These are phyloP conservation scores for Triplophysa dalaica DNA, from an alignment of 2,113 vertebrate genomes.

Conservation along the genomic window DNA sequence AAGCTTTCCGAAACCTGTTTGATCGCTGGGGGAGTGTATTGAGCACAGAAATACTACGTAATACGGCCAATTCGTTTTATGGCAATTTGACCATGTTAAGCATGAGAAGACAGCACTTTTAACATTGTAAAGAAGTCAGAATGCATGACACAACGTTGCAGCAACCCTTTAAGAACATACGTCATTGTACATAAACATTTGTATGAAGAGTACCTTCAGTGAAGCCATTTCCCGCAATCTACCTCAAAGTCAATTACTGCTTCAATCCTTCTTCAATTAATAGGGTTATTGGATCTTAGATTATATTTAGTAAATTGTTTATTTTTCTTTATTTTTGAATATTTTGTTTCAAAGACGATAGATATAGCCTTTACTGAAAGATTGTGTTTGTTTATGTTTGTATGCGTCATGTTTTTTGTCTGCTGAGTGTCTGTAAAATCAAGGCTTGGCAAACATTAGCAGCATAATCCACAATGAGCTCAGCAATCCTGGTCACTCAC, in stretches of 20 bases:
- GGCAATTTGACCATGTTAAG: too few species aligned
- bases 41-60: too few species aligned
- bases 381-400: constrained; percentile 28
- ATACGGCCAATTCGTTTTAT: too few species aligned
- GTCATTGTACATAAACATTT: background rate
- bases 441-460: constrained; percentile 38
- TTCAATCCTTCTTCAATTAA: constrained; percentile 40
- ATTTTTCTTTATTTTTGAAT: background rate
- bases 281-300: constrained; percentile 30
- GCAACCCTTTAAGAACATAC: too few species aligned
- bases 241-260: constrained; percentile 19
- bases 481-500: background rate
- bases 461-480: constrained; percentile 14
- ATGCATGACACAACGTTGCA: too few species aligned
- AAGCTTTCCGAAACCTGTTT: too few species aligned
- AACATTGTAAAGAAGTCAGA: too few species aligned
- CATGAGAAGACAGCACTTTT: too few species aligned
- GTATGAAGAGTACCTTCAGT: background rate
- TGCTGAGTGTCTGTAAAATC: constrained; percentile 12
- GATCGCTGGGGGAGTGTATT: too few species aligned
- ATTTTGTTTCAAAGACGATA: background rate
- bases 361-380: background rate
- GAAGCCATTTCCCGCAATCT: background rate
- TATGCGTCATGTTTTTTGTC: constrained; percentile 11
- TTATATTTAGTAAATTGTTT: background rate